These are phyloP conservation scores for Dicentrarchus labrax DNA, from an alignment of 2,113 vertebrate species.

Conservation along the genomic window DNA sequence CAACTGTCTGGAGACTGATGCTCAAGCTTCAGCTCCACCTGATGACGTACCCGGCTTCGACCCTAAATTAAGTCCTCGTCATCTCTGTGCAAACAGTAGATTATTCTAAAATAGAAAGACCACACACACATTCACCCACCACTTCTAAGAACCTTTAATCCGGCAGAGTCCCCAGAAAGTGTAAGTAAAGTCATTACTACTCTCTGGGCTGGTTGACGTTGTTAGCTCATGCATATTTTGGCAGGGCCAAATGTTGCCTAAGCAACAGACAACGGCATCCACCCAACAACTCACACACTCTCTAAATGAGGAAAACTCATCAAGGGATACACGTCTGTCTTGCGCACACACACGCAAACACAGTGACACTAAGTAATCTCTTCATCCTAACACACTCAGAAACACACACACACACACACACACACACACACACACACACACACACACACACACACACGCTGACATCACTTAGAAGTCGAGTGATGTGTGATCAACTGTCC, in stretches of 20 bases:
- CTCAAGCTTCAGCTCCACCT: neutral
- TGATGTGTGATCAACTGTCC: conserved; percentile 32
- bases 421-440: neutral
- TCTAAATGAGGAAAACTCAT: conserved; percentile 45
- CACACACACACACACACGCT: conserved; percentile 2
- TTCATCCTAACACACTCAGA: neutral
- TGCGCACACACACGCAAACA: neutral
- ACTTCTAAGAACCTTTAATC: conserved; percentile 16
- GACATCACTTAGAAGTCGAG: neutral
- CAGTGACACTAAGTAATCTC: conserved; percentile 19
- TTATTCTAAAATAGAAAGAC: neutral
- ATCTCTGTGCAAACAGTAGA: neutral
- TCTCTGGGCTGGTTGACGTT: neutral
- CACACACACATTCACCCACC: neutral
- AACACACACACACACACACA: conserved; percentile 10
- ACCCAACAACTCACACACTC: neutral
- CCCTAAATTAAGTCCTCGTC: neutral
- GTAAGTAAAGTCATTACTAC: neutral
- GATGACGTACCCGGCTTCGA: neutral
- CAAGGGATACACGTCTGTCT: neutral
- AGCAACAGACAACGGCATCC: conserved; percentile 25
- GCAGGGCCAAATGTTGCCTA: neutral
- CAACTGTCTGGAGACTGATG: neutral
- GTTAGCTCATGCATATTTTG: conserved; percentile 7
- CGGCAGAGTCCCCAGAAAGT: neutral